Base-by-base conservation (phyloP, 2,888 invertebrate species). In the Eupithecia tripunctaria region DNA sequence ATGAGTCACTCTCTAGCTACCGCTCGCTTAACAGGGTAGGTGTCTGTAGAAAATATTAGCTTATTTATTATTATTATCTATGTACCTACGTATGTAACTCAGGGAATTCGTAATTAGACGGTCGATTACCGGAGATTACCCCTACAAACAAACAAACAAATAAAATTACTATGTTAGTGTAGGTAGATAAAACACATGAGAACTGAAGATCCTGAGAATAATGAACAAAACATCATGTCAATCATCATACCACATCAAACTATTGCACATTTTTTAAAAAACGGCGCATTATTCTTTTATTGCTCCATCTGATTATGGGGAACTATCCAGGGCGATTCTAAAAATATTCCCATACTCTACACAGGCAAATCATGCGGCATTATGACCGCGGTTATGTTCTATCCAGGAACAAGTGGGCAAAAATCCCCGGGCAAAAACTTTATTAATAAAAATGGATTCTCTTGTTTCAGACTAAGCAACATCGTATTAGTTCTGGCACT, bases 401-500 rank as follows among this genome's bases (percentile, higher is more conserved):
- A n/a, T n/a, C 18, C 14, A 41, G 41, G 41, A 18, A 4, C 18
- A 43, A 6, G n/a, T n/a, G n/a, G 4, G 8, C 41, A 47, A 12
- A 51, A 21, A 51, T 21, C 0, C n/a, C n/a, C n/a, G n/a, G n/a
- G n/a, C n/a, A n/a, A n/a, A n/a, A n/a, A 51, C 21, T 18, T n/a
- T 51, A 0, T 12, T 21, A n/a, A 51, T 51, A 56, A 56, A 60
- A 62, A 15, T 59, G 60, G 2, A 7, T 7, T 36, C 47, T 71
- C 60, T 36, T 29, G 14, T 72, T 91, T 68, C 87, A 91, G 91
- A 80, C 79, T 82, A 63, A 83, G 82, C 70, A 75, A 81, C 47
- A 74, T 81, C 60, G 75, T 86, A 21, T 67, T 89, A 29, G 71
- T 82, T 59, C 71, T 85, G 68, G 79, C 82, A 43, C 76, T 86